Evolutionary conservation across 2,888 invertebrate species (phyloP), one percentile per base, ranked within the genome.

Genomic region (Furcula furcula): DNA sequence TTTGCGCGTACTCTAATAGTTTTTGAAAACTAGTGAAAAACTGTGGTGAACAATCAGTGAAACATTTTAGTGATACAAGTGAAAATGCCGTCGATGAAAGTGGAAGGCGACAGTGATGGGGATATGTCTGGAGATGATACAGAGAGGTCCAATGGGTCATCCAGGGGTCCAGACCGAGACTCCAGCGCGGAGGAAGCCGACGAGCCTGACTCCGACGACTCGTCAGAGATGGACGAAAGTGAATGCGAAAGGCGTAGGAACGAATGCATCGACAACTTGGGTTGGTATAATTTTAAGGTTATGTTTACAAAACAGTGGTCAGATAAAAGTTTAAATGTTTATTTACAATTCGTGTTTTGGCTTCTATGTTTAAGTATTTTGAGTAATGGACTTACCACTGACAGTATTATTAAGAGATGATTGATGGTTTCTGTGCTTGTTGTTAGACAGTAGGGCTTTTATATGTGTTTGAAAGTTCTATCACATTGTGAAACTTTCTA

Each of bases 151-250:
- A 91, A 90, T 19, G 91, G 91, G n/a, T 91, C 91, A 3, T 93
- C 93, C 33, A 89, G 91, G 40, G 93, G 92, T 34, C 92, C 92
- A 19, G 92, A 92, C 39, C 82, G 90, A 11, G 92, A 92, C 57
- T 94, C 94, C 55, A 94, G 94, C 50, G 93, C 94, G 45, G 94
- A 94, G 61, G 94, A 93, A 56, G 94, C 92, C 35, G 94, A 95
- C 59, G 94, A 94, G 61, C 93, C 92, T n/a, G 95, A 95, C 57
- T 94, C 95, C 9, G 95, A 95, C 82, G 95, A 95, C 74, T 94
- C 94, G 39, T 93, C 93, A 35, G 98, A 98, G 83, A 94, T 98
- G 94, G 97, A 98, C 76, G 97, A 96, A 72, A 94, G 93, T 50
- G 97, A 97, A 82, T 97, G 97, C 59, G 97, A 97, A 68, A 91